Conservation (phyloP, 2,888 invertebrate genomes). For the Pristionchus mayeri region DNA sequence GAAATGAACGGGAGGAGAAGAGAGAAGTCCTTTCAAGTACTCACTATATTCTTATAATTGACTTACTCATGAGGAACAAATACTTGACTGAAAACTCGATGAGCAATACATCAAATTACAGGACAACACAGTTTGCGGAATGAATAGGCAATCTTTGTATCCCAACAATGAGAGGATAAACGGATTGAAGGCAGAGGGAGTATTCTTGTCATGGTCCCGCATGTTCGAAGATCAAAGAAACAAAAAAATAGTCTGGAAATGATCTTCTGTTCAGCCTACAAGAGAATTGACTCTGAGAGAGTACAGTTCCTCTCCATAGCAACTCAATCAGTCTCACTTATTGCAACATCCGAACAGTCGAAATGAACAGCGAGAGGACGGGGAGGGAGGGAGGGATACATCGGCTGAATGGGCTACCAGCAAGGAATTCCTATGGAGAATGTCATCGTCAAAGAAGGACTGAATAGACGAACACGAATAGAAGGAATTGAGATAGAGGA, state of each 20-base stretch:
- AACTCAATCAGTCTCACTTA: too few relatives aligned
- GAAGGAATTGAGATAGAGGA: not conserved
- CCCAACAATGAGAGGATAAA: not conserved
- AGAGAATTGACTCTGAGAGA: too few relatives aligned
- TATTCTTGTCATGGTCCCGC: not conserved
- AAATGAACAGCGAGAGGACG: not conserved
- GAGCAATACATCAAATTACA: not conserved
- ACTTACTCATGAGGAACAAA: not conserved
- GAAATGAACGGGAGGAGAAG: not conserved
- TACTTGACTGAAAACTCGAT: not conserved
- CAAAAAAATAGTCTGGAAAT: too few relatives aligned
- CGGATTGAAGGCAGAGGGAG: not conserved
- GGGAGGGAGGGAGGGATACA: not conserved
- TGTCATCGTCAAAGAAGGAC: too few relatives aligned
- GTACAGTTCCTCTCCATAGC: too few relatives aligned
- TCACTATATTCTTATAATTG: conserved; percentile 8
- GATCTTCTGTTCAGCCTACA: not conserved
- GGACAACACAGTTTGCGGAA: not conserved
- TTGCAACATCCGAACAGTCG: not conserved
- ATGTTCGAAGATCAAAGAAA: not conserved
- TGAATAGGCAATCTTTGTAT: not conserved
- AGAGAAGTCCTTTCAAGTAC: conserved; percentile 17
- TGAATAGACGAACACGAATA: not conserved
- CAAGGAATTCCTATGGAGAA: too few relatives aligned
- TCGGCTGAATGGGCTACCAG: too few relatives aligned